These are phyloP conservation scores for Orussus abietinus DNA, from an alignment of 1,140 invertebrate genomes.

Conservation along the genomic window DNA sequence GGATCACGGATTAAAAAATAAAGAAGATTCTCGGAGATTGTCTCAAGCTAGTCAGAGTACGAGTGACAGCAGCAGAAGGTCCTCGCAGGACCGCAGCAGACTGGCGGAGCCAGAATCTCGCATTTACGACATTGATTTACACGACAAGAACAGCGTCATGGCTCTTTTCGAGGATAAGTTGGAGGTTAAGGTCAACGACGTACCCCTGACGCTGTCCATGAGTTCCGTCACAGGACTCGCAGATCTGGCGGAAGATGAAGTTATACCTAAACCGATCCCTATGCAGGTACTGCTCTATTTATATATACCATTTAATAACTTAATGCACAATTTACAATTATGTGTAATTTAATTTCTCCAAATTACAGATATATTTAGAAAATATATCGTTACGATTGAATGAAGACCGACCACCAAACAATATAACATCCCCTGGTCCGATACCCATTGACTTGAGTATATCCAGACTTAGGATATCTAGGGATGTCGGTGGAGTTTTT, in stretches of 20 bases:
- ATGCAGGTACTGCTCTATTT: slow-evolving; percentile 59
- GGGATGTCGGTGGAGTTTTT: slow-evolving; percentile 69
- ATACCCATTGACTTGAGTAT: slow-evolving; percentile 76
- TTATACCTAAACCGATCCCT: slow-evolving; percentile 72
- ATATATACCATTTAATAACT: not conserved
- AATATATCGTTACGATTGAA: slow-evolving; percentile 66
- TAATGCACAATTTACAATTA: slow-evolving; percentile 9
- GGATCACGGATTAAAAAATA: slow-evolving; percentile 57
- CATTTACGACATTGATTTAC: slow-evolving; percentile 27
- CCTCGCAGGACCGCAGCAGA: slow-evolving; percentile 17
- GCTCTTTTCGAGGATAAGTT: slow-evolving; percentile 50
- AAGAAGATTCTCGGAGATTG: slow-evolving; percentile 42
- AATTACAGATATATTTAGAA: slow-evolving; percentile 63
- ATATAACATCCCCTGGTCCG: slow-evolving; percentile 78
- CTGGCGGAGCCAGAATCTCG: slow-evolving; percentile 2
- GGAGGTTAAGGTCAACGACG: slow-evolving; percentile 63
- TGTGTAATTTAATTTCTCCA: slow-evolving; percentile 18
- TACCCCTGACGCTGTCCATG: slow-evolving; percentile 71
- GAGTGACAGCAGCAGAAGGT: slow-evolving; percentile 13
- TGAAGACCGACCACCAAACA: slow-evolving; percentile 76
- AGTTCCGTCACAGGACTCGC: slow-evolving; percentile 73
- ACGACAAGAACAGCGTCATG: slow-evolving; percentile 39
- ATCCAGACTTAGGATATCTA: slow-evolving; percentile 62
- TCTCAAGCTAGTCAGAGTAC: slow-evolving; percentile 36
- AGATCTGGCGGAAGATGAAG: slow-evolving; percentile 83